phyloP scores from a whole-genome alignment of 2,797 vertebrate genomes.

The Eulemur coronatus region DNA sequence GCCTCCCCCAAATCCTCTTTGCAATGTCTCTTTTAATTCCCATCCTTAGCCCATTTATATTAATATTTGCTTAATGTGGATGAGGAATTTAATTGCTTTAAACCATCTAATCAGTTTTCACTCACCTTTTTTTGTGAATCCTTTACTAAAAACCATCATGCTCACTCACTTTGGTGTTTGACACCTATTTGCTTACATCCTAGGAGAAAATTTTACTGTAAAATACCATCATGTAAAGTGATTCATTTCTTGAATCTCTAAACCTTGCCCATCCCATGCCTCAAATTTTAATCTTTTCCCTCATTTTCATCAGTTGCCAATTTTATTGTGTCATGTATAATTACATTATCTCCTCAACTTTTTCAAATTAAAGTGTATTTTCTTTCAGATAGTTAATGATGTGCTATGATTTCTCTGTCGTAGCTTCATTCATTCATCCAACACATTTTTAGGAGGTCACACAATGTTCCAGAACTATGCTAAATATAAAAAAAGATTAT shows the following conservation, averaged over 20 bases:
- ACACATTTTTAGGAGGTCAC: neutral
- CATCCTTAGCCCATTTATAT: neutral
- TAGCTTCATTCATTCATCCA: neutral
- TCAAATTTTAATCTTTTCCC: neutral
- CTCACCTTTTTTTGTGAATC: neutral
- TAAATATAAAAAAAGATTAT: neutral
- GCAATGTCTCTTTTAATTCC: neutral
- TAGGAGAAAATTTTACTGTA: neutral
- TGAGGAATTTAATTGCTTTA: neutral
- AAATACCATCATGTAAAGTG: neutral
- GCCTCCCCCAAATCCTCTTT: neutral
- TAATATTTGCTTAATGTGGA: neutral
- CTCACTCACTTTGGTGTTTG: neutral
- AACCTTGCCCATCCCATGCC: neutral
- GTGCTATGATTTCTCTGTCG: neutral
- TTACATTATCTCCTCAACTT: neutral
- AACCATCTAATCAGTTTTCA: neutral
- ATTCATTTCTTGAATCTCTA: neutral
- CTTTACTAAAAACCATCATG: neutral
- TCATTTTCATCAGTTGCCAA: neutral
- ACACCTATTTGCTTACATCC: neutral
- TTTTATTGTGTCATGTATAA: neutral
- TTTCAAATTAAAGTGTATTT: neutral
- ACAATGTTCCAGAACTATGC: neutral
- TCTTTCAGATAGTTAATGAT: neutral